Conservation (phyloP, 2,797 vertebrate genomes). For the Notamacropus eugenii region DNA sequence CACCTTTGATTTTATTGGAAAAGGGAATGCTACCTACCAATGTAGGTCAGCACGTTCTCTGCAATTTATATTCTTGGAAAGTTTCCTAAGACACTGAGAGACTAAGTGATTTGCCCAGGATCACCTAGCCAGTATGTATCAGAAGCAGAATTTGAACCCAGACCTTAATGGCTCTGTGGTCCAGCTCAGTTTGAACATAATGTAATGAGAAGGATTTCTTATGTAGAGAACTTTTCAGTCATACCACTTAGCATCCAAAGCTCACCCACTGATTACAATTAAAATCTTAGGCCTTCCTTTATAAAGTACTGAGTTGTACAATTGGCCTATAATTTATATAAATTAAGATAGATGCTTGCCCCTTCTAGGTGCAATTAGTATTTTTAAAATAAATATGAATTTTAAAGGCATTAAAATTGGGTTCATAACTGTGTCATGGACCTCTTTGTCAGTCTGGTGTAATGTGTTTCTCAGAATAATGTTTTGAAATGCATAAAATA, state of each 20-base stretch:
- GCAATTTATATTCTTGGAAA: neutral
- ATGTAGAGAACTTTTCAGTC: neutral
- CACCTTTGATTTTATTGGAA: neutral
- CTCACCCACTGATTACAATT: neutral
- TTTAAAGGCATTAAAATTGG: slow-evolving; percentile 20
- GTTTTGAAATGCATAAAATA: neutral
- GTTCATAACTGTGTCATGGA: neutral
- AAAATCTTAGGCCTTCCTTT: slow-evolving; percentile 17
- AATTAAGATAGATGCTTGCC: slow-evolving; percentile 20
- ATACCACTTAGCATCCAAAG: neutral
- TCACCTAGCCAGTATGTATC: neutral
- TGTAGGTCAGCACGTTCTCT: neutral
- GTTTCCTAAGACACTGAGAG: neutral
- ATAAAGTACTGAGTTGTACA: slow-evolving; percentile 46
- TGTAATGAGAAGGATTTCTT: neutral
- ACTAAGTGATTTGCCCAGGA: neutral
- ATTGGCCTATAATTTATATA: slow-evolving; percentile 29
- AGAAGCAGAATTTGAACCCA: neutral
- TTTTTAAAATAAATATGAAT: slow-evolving; percentile 48
- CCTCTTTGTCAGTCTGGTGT: neutral
- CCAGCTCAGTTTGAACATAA: neutral
- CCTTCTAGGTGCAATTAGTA: slow-evolving; percentile 33
- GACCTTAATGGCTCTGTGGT: neutral
- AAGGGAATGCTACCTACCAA: neutral
- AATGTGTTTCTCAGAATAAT: neutral